Conservation (phyloP, 2,113 vertebrate species). For the Anser cygnoides region DNA sequence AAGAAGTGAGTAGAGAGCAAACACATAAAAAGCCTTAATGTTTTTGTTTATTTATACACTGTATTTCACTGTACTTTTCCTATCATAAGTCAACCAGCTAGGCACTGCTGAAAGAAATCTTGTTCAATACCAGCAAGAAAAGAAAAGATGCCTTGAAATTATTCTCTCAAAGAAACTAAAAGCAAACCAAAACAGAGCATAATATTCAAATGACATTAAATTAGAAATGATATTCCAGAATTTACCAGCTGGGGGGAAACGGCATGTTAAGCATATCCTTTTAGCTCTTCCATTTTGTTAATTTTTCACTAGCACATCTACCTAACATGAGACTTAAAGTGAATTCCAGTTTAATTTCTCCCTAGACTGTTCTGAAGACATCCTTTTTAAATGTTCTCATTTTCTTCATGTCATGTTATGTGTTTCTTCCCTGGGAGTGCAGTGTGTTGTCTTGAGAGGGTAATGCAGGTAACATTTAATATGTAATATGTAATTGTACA, state of each 20-base stretch:
- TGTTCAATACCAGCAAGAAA: background rate
- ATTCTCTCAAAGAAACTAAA: background rate
- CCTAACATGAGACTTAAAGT: slow-evolving; percentile 3
- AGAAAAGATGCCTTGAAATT: background rate
- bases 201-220: background rate
- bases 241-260: background rate
- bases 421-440: slow-evolving; percentile 4
- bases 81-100: background rate
- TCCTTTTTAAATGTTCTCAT: slow-evolving; percentile 48
- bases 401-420: background rate
- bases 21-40: background rate
- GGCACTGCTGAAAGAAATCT: background rate
- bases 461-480: slow-evolving; percentile 25
- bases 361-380: background rate
- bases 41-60: slow-evolving; percentile 2
- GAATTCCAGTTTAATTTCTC: slow-evolving; percentile 45
- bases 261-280: background rate
- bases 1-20: background rate
- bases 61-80: slow-evolving; percentile 6
- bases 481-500: background rate
- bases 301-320: background rate
- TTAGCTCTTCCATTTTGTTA: background rate
- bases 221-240: background rate
- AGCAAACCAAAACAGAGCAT: background rate
- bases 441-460: slow-evolving; percentile 4